Conservation (phyloP, 2,888 invertebrate species). For the Monochamus alternatus region DNA sequence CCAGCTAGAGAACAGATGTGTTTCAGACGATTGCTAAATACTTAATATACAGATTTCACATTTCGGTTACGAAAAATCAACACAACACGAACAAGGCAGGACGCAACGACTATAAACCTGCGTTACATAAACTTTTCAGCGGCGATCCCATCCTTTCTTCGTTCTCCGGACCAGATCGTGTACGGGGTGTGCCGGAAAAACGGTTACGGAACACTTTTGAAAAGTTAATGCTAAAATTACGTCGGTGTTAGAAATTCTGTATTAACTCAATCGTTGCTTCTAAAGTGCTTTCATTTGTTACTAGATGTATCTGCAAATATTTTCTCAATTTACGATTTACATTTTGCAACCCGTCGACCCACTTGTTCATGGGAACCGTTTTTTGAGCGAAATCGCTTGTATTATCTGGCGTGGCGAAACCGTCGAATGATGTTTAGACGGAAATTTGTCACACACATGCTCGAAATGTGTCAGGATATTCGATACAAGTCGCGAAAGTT, state of each 20-base stretch:
- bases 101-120: slow-evolving; percentile 37
- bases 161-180: neutral
- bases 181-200: slow-evolving; percentile 12
- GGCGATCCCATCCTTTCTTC: slow-evolving; percentile 34
- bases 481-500: neutral
- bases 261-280: neutral
- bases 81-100: slow-evolving; percentile 30
- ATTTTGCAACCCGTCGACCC: slow-evolving; percentile 31
- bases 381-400: slow-evolving; percentile 16
- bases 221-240: neutral
- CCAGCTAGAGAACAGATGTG: slow-evolving; percentile 14
- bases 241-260: neutral
- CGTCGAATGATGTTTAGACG: slow-evolving; percentile 19
- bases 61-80: slow-evolving; percentile 49
- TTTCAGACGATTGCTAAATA: slow-evolving; percentile 41
- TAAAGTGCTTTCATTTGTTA: too few relatives aligned
- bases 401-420: slow-evolving; percentile 25
- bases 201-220: neutral
- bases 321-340: slow-evolving; percentile 18
- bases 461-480: slow-evolving; percentile 27
- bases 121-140: slow-evolving; percentile 35
- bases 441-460: slow-evolving; percentile 34
- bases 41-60: slow-evolving; percentile 43
- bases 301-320: neutral
- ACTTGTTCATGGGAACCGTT: slow-evolving; percentile 33